Evolutionary conservation across 2,113 vertebrate species (phyloP), one percentile per base, ranked within the genome.

Genomic region (Cercopithecus mona): DNA sequence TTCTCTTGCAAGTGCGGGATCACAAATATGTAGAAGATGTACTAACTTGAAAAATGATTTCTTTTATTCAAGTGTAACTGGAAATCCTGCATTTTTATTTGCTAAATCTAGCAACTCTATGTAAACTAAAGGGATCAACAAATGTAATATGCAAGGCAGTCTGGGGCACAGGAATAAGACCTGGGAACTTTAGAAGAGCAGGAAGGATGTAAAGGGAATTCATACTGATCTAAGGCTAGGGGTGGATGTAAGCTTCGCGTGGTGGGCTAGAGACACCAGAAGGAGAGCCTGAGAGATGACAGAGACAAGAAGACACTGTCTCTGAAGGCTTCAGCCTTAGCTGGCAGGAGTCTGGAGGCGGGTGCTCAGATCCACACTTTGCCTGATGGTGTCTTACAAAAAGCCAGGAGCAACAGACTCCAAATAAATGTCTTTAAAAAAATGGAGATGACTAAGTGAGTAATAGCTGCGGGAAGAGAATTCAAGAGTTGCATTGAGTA

Each of bases 391-490:
- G 18, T 40, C 83, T 80, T 76, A 61, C 6, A 78, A 86, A 92
- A 86, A 81, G 7, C 45, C 45, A 76, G 89, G 35, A 86, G 72
- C 35, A 84, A 43, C 40, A 59, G 87, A 82, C 55, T 84, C 70
- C 70, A 96, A 84, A 81, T 25, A 59, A 88, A 92, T 70, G 68
- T 66, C 89, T 86, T 13, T 27, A 61, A 89, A 93, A 93, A 72
- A 48, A 85, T 20, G 32, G 11, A 30, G 45, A 27, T 48, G 70
- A 97, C 94, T 70, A 61, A 92, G 48, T 64, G 84, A 96, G 50
- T 66, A 76, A 61, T 30, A 48, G 52, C 80, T 55, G 5, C 52
- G 79, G 76, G 84, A 94, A 88, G 93, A 88, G 55, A 90, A 40
- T 35, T 94, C 68, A 35, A 61, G 72, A 55, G 79, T 52, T 55